Percentiles rank a stretch among this genome's conserved stretches.
phyloP scores from a whole-genome alignment of 2,113 vertebrate genomes.

The Calyptommatus sinebrachiatus region DNA sequence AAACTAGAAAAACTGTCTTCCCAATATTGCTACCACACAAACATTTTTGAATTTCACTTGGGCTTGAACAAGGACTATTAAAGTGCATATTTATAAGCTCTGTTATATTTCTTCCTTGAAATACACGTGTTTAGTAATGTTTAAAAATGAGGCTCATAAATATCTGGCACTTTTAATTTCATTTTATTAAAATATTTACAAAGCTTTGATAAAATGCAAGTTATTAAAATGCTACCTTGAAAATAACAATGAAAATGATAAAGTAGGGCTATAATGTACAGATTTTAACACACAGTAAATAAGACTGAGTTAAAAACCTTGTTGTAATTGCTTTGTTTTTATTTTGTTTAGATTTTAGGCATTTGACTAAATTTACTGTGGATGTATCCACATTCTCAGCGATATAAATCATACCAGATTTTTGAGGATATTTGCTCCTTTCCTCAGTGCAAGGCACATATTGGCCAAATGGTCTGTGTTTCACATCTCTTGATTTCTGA shows the following conservation, averaged over 20 bases:
- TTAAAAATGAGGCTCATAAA: not conserved
- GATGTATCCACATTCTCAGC: too few relatives aligned
- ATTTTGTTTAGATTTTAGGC: not conserved
- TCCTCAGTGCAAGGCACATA: too few relatives aligned
- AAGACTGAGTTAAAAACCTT: not conserved
- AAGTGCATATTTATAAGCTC: not conserved
- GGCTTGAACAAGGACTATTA: not conserved
- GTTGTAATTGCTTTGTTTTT: not conserved
- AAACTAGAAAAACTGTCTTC: not conserved
- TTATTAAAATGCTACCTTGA: not conserved
- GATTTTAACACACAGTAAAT: not conserved
- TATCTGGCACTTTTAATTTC: conserved; percentile 11
- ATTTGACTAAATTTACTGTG: too few relatives aligned
- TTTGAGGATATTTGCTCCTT: too few relatives aligned
- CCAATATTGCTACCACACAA: not conserved
- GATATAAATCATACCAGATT: too few relatives aligned
- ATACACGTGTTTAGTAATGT: not conserved
- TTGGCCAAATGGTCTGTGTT: too few relatives aligned
- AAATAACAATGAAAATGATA: not conserved
- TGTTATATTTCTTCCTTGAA: not conserved
- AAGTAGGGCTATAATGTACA: not conserved
- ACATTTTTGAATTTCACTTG: not conserved
- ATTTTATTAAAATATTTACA: conserved; percentile 14
- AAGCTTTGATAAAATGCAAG: conserved; percentile 5
- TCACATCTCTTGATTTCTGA: too few relatives aligned